phyloP scores from a whole-genome alignment of 2,113 vertebrate species.

The Prunella fulvescens region DNA sequence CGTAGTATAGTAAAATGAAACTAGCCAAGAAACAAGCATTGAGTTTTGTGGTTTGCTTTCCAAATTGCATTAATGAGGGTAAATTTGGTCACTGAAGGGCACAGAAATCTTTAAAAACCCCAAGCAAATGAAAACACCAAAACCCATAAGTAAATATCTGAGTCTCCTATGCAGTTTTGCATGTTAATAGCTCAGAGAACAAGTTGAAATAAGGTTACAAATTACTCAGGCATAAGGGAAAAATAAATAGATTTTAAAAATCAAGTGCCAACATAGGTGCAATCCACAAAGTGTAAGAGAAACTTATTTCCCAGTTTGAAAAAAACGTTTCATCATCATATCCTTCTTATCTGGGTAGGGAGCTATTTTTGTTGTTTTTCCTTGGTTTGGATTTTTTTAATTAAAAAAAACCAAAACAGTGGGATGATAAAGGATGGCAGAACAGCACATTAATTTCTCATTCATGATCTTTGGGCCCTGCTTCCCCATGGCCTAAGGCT shows the following conservation, averaged over 20 bases:
- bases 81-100: background rate
- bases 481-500: background rate
- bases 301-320: background rate
- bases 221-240: background rate
- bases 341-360: background rate
- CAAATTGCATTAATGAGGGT: background rate
- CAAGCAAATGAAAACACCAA: background rate
- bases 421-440: background rate
- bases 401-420: background rate
- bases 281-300: background rate
- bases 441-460: background rate
- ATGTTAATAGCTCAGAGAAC: background rate
- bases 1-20: background rate
- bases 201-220: background rate
- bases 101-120: background rate
- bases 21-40: background rate
- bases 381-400: background rate
- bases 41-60: background rate
- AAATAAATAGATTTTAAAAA: background rate
- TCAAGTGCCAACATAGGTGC: background rate
- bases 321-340: background rate
- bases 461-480: background rate
- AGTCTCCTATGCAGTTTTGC: background rate
- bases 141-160: background rate
- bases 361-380: background rate